Base-by-base conservation (phyloP, 2,888 invertebrate genomes). In the Cerceris rybyensis region DNA sequence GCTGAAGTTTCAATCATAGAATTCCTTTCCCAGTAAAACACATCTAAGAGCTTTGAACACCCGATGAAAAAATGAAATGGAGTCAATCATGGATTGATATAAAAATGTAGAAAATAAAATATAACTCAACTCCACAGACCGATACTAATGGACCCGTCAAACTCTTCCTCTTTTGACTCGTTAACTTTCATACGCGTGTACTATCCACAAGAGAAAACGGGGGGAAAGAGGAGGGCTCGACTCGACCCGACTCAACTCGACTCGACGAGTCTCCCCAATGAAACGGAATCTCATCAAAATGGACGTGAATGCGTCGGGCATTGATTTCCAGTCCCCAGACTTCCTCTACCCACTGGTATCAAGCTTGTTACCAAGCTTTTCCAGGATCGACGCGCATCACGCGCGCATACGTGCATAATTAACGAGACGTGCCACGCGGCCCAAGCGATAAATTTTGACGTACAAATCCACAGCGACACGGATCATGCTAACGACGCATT, bases 351-450 rank as follows among this genome's bases (percentile, higher is more conserved):
- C 28, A 43, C 67, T 39, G 54, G 58, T 39, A 61, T 71, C 73
- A 50, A 69, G 80, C 72, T 66, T 75, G 76, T 80, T 82, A 80
- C 80, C 78, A 50, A 66, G 75, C 77, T 80, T 80, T 84, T 77
- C 78, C 82, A 78, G 71, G 73, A 75, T 83, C 81, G 78, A 59
- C 83, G 72, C 68, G 80, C 70, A 72, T 77, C 74, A 72, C 79
- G 73, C 74, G 50, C 84, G 81, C 74, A 84, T 86, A 86, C 88
- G 86, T 89, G 87, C 86, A 89, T 88, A 88, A 88, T 88, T 89
- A 85, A 87, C 86, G 82, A 75, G 83, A 85, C 81, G 85, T 82
- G 84, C 70, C 81, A 78, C 67, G 70, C 73, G 73, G 71, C 64
- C 67, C 64, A 63, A 68, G 70, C 84, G 84, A 81, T 86, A 80